Percentiles rank a stretch among this genome's conserved stretches.
These are phyloP conservation scores for Syngnathus rostellatus DNA, from an alignment of 2,797 vertebrate species.

Conservation along the genomic window DNA sequence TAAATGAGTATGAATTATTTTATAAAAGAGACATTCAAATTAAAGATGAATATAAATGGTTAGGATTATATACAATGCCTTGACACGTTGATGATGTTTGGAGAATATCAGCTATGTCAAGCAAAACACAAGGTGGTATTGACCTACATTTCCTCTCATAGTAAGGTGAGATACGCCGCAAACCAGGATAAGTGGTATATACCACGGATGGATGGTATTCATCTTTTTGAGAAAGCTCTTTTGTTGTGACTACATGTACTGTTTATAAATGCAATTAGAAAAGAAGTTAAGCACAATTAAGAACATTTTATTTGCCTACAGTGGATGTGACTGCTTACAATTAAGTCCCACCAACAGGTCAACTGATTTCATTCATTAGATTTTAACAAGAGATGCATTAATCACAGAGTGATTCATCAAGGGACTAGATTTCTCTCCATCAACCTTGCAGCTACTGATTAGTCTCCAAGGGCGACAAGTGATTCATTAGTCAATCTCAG, in stretches of 20 bases:
- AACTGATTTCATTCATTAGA: slow-evolving; percentile 36
- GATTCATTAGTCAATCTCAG: slow-evolving; percentile 46
- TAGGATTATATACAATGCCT: not conserved
- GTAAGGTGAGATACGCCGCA: too few species aligned
- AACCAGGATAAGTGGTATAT: too few species aligned
- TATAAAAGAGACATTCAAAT: not conserved
- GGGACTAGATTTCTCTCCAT: slow-evolving; percentile 31
- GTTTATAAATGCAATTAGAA: not conserved
- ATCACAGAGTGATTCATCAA: slow-evolving; percentile 42
- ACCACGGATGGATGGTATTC: too few species aligned
- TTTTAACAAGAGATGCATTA: slow-evolving; percentile 26
- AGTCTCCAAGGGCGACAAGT: slow-evolving; percentile 46
- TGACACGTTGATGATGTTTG: not conserved
- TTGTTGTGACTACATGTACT: too few species aligned
- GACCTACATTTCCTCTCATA: too few species aligned
- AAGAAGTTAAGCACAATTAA: not conserved
- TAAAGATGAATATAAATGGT: not conserved
- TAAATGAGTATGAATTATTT: not conserved
- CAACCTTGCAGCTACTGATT: slow-evolving; percentile 47
- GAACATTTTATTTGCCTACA: slow-evolving; percentile 9
- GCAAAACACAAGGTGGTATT: too few species aligned
- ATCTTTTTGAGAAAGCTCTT: too few species aligned
- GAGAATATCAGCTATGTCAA: not conserved
- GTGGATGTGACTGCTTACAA: slow-evolving; percentile 12
- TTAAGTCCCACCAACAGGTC: slow-evolving; percentile 30